phyloP scores from a whole-genome alignment of 2,797 vertebrate species.

The Aphelocoma californica region DNA sequence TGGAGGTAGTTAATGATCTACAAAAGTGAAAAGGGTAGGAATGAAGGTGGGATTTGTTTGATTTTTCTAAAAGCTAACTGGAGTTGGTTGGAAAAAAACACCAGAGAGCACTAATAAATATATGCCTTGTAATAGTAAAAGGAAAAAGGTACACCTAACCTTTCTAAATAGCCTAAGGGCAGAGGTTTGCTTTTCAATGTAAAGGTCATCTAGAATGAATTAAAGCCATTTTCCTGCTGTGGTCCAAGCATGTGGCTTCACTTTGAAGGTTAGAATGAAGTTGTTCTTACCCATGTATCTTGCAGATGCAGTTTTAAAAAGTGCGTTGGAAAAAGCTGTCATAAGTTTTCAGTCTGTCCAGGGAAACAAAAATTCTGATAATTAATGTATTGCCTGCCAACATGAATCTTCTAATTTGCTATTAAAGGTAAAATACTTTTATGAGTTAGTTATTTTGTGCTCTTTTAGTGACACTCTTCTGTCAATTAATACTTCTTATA shows the following conservation, averaged over 20 bases:
- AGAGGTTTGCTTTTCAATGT: conserved; percentile 66
- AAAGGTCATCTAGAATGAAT: conserved; percentile 73
- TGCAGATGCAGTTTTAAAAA: conserved; percentile 11
- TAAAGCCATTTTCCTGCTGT: conserved; percentile 66
- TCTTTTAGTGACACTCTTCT: background rate
- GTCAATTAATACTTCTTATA: background rate
- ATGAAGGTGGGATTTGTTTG: conserved; percentile 5
- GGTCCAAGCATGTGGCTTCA: conserved; percentile 50
- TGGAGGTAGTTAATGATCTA: conserved; percentile 43
- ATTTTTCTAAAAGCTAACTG: conserved; percentile 10
- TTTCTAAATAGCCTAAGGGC: conserved; percentile 58
- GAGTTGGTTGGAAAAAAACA: background rate
- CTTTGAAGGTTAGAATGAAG: conserved; percentile 64
- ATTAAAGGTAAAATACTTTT: background rate
- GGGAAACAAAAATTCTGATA: background rate
- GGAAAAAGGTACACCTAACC: conserved; percentile 60
- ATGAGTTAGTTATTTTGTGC: background rate
- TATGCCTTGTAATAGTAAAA: conserved; percentile 16
- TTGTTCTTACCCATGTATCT: conserved; percentile 30
- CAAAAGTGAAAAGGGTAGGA: background rate
- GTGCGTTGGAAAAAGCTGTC: background rate
- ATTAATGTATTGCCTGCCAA: background rate
- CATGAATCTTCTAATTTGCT: background rate
- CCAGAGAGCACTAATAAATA: conserved; percentile 25
- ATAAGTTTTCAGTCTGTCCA: background rate